Evolutionary conservation across 2,113 vertebrate species (phyloP), one percentile per base, ranked within the genome.

Genomic region (Oncorhynchus kisutch): DNA sequence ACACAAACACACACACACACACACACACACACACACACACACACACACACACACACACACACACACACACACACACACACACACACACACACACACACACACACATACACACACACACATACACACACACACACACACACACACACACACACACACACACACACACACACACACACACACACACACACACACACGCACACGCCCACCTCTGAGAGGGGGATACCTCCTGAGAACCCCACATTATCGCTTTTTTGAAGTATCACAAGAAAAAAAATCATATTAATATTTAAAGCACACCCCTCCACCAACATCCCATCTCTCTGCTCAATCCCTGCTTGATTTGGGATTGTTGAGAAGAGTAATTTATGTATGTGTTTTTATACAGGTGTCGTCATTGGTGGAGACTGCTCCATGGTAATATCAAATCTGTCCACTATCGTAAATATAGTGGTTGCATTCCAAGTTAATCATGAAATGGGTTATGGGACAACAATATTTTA

Each of bases 161-260:
- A 7, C 67, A 22, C 34, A 45, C 67, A 45, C 67, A 9, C 68
- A n/a, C 68, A 48, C 20, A 3, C 68, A 48, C 68, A 48, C 45
- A 54, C 68, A 76, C 54, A 34, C 71, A 34, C 71, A 20, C 67
- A 68, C 71, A 75, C 31, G 3, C 71, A 22, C 59, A 27, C 66
- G n/a, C 14, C 20, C 39, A 45, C 39, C 9, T 45, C 9, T 11
- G 9, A 45, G 39, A 12, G 39, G 39, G 39, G 39, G 93, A 91
- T 86, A 85, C 91, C 92, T 92, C 92, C 85, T 89, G 91, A 93
- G 90, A 92, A 94, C 94, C 89, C 92, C 87, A 91, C 94, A 94
- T 97, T 96, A 96, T 95, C 93, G 94, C 94, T 93, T 95, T 89
- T 96, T 95, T 96, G 94, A 96, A 97, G 94, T 95, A 94, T 88